A percentile compares a stretch with the other conserved stretches of the same genome.
phyloP scores from a whole-genome alignment of 2,797 vertebrate genomes.

The Pangasius krempfi region DNA sequence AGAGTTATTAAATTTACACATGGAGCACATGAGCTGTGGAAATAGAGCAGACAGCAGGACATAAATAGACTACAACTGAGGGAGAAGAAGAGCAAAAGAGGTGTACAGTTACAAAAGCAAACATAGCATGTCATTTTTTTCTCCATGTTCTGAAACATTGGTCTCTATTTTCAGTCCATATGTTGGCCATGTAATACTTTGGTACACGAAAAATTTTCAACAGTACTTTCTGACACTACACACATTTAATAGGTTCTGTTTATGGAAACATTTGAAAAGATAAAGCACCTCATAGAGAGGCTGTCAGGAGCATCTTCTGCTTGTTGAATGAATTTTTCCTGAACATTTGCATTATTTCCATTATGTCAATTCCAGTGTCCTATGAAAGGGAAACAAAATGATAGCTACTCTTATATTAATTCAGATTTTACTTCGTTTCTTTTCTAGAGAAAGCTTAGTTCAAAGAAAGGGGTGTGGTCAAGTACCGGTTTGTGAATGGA shows the following conservation, averaged over 20 bases:
- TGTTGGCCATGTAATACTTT: not conserved
- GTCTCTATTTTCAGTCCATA: not conserved
- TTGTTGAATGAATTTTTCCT: not conserved
- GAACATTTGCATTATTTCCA: not conserved
- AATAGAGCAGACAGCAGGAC: not conserved
- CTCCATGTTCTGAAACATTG: not conserved
- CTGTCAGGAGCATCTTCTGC: not conserved
- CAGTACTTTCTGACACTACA: not conserved
- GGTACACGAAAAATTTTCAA: conserved; percentile 6
- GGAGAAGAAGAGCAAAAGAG: not conserved
- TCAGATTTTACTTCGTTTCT: too few species aligned
- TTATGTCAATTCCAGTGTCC: not conserved
- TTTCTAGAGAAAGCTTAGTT: too few species aligned
- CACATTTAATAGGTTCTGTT: not conserved
- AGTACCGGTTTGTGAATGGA: too few species aligned
- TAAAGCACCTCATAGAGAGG: not conserved
- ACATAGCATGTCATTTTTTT: not conserved
- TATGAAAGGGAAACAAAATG: not conserved
- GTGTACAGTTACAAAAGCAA: not conserved
- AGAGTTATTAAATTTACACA: conserved; percentile 1
- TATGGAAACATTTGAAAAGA: conserved; percentile 25
- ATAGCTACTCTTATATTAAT: not conserved
- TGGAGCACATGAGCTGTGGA: not conserved
- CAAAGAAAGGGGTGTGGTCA: too few species aligned
- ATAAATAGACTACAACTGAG: not conserved